A percentile compares a stretch with the other conserved stretches of the same genome.
These are phyloP conservation scores for Dunckerocampus dactyliophorus DNA, from an alignment of 2,113 vertebrate species.

Conservation along the genomic window DNA sequence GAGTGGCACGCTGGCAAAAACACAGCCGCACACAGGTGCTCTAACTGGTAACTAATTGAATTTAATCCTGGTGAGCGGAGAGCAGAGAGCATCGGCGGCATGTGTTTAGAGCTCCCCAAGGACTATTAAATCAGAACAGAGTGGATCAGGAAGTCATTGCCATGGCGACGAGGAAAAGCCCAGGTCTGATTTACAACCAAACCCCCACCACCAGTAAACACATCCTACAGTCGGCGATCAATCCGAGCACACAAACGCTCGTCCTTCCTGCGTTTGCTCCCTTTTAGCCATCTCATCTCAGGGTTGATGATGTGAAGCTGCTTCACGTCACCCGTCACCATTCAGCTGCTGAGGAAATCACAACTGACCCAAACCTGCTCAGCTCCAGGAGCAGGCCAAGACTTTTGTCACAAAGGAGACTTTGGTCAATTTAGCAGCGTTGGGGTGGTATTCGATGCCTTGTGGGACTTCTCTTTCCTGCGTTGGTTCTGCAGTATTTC, in stretches of 20 bases:
- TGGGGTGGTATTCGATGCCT: not conserved
- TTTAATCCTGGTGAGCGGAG: constrained; percentile 57
- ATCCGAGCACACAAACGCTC: constrained; percentile 24
- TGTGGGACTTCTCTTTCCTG: not conserved
- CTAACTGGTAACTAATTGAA: constrained; percentile 55
- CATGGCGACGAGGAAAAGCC: constrained; percentile 53
- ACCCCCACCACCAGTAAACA: constrained; percentile 47
- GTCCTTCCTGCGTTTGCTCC: constrained; percentile 13
- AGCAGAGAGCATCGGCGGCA: constrained; percentile 58
- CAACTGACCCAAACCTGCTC: not conserved
- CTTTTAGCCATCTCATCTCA: constrained; percentile 24
- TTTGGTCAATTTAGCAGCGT: constrained; percentile 8
- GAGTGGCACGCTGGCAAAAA: constrained; percentile 24
- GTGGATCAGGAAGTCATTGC: constrained; percentile 68
- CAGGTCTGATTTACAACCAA: constrained; percentile 47
- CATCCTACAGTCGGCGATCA: constrained; percentile 33
- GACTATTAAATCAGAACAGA: constrained; percentile 69
- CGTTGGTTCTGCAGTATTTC: not conserved
- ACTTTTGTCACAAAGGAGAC: constrained; percentile 9
- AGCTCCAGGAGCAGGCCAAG: not conserved
- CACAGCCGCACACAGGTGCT: constrained; percentile 54
- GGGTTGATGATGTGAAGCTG: constrained; percentile 26
- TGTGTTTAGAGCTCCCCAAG: constrained; percentile 62
- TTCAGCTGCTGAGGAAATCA: constrained; percentile 17
- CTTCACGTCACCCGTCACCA: constrained; percentile 14